Evolutionary conservation across 2,113 vertebrate genomes (phyloP), one percentile per base, ranked within the genome.

Genomic region (Chaetops frenatus): DNA sequence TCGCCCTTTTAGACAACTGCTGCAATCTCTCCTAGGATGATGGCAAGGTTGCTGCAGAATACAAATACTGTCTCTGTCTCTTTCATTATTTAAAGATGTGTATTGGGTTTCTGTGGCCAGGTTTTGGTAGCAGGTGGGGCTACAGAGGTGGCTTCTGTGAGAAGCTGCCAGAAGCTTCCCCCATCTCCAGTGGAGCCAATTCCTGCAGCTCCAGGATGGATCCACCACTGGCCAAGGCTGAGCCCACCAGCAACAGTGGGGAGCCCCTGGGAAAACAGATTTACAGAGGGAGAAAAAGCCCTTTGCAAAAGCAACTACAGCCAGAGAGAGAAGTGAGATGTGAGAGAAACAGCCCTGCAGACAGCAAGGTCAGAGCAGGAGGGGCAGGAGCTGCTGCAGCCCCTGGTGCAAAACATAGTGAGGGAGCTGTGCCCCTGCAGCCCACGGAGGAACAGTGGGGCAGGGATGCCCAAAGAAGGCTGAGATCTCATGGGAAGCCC

Each of bases 1-100:
- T 83, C 40, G 61, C 24, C 73, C 53, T 94, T 88, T 94, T 54
- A 95, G 81, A 79, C 83, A 92, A 92, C 44, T 82, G 82, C 88
- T 96, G 54, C 54, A 94, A 76, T n/a, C 36, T 65, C 25, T 92
- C 92, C 50, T 38, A 65, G 65, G 61, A 90, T 33, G 35, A 81
- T 66, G 33, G 69, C 58, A 69, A 44, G 47, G 12, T 47, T 86
- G 88, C 82, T 72, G 66, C 61, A 92, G 70, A 89, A 93, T 42
- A 61, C 65, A 92, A 92, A 72, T 28, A 45, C 40, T 45, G 6
- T 18, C 44, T 58, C 62, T 58, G 36, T 22, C 66, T 86, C 82
- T 79, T 79, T 40, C 56, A 81, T 70, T 18, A 91, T 27, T 53
- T 62, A 88, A 88, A 65, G 69, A 22, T 56, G 20, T 35, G 18